phyloP scores from a whole-genome alignment of 2,797 vertebrate species.

The Acridotheres tristis region DNA sequence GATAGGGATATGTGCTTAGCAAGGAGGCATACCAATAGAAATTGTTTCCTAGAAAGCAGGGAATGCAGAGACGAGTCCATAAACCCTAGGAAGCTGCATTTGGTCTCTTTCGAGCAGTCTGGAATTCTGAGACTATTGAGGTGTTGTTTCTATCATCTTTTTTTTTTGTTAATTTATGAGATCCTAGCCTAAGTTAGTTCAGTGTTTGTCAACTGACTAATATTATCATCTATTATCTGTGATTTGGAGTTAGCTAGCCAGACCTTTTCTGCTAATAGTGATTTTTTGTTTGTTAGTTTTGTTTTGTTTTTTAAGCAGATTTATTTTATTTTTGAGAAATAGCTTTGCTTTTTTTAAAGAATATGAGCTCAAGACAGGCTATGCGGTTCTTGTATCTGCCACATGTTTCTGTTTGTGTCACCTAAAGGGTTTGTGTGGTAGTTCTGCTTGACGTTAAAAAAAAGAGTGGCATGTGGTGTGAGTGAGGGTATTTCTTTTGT shows the following conservation, averaged over 20 bases:
- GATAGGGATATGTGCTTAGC: background rate
- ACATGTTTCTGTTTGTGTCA: background rate
- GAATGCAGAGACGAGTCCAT: background rate
- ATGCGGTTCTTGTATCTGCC: background rate
- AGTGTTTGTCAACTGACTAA: background rate
- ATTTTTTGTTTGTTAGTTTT: background rate
- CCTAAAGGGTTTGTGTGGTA: background rate
- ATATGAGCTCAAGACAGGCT: background rate
- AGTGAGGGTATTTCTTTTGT: background rate
- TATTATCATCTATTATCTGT: background rate
- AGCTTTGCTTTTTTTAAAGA: background rate
- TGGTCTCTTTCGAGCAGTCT: background rate
- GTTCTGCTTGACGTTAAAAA: background rate
- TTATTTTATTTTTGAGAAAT: background rate
- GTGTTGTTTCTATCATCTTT: background rate
- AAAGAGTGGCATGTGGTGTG: background rate
- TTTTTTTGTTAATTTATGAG: background rate
- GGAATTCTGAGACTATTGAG: background rate
- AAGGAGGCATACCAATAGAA: background rate
- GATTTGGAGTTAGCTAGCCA: background rate
- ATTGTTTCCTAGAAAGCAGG: background rate
- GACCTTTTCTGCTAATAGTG: background rate
- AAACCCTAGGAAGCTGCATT: background rate
- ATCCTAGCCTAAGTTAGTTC: background rate
- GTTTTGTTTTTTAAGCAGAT: background rate